Evolutionary conservation across 2,888 invertebrate genomes (phyloP), one percentile per base, ranked within the genome.

Genomic region (Cyaniris semiargus): DNA sequence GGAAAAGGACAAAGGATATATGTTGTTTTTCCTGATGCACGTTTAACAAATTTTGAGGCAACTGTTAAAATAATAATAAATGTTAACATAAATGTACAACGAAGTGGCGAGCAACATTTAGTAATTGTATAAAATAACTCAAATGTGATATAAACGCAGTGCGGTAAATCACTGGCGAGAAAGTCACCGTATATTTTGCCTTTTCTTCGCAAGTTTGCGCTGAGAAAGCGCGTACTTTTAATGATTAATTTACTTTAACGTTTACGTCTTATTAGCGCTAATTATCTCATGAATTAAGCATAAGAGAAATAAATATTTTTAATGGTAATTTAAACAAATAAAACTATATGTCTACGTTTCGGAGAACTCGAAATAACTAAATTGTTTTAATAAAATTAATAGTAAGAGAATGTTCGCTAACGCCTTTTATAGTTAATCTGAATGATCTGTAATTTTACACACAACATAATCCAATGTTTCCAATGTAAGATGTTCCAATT

Each of bases 201-300:
- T 78, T 77, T 79, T 79, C 80, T 78, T 78, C 76, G 75, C 79
- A 78, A 79, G 78, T 80, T 79, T 78, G 79, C 78, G 79, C 81
- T 81, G 82, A 80, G 83, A 83, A 83, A 83, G 82, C 79, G 79
- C 79, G 77, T 79, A 79, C 79, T 79, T 81, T 82, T 81, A 79
- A 82, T 80, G 79, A 80, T 80, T 76, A 82, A 81, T 81, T 80
- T 80, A 80, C 78, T 80, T 80, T 15, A 74, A 23, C 31, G 38
- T 53, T 48, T 53, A 18, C 74, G 27, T 53, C 78, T 81, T 79
- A 80, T 80, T 77, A 80, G 60, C 38, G 44, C 78, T 80, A 80
- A 81, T 80, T 80, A 76, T 77, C 74, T 38, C 44, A 44, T 72
- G 72, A 72, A 44, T 72, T 72, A 72, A 72, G 31, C 72, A 72